Conservation (phyloP, 2,888 invertebrate genomes). For the Ashinkailepas kermadecensis region DNA sequence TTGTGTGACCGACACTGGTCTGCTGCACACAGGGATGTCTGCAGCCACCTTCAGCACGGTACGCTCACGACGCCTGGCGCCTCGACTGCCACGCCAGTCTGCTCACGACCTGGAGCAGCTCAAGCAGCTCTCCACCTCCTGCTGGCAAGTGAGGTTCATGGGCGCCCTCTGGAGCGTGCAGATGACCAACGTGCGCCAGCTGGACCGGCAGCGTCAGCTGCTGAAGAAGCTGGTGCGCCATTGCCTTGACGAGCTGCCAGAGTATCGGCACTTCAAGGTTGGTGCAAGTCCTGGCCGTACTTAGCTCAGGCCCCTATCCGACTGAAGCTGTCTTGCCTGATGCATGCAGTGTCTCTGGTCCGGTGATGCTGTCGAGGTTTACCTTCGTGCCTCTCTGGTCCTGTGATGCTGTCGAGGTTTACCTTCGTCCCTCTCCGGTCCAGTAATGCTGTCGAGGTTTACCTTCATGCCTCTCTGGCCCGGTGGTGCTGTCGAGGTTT, state of each 20-base stretch:
- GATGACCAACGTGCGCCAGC: not conserved
- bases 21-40: not conserved
- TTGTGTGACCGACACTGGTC: not conserved
- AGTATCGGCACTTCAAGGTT: not conserved
- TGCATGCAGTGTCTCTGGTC: too few species aligned
- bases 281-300: not conserved
- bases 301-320: too few species aligned
- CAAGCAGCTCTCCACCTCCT: not conserved
- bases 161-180: not conserved
- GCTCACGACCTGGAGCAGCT: not conserved
- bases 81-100: not conserved
- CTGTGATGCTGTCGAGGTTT: too few species aligned
- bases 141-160: not conserved
- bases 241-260: not conserved
- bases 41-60: not conserved
- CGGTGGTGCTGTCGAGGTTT: too few species aligned
- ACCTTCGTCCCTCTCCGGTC: too few species aligned
- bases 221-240: not conserved
- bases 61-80: not conserved
- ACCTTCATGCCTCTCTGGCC: too few species aligned
- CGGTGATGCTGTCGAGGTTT: too few species aligned
- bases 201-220: not conserved
- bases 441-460: too few species aligned
- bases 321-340: too few species aligned
- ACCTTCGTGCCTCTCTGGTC: too few species aligned